Percentiles rank a stretch among this genome's conserved stretches.
Conservation (phyloP, 1,140 invertebrate species). For the Rhizoglyphus robini region DNA sequence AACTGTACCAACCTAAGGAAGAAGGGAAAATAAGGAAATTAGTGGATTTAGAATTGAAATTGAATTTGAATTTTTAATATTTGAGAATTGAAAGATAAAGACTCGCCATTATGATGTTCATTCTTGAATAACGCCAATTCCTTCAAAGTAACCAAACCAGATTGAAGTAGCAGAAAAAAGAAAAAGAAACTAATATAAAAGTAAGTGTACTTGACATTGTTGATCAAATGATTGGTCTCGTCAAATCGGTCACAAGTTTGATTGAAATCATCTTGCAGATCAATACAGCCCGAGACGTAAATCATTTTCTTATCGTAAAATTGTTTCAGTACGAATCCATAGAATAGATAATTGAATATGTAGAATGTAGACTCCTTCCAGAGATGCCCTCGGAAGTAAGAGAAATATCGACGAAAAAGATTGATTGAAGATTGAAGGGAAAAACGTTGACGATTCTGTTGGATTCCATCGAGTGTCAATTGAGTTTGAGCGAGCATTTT, state of each 20-base stretch:
- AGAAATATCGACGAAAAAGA: background rate
- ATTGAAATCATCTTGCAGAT: background rate
- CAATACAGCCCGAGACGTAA: background rate
- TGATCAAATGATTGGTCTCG: too few species aligned
- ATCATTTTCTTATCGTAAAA: background rate
- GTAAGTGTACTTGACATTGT: background rate
- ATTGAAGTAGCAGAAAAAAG: background rate
- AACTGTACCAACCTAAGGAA: conserved; percentile 2
- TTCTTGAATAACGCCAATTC: conserved; percentile 1
- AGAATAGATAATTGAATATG: background rate
- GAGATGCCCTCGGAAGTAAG: background rate
- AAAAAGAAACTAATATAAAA: background rate
- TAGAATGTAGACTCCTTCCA: background rate
- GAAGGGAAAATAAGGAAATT: background rate
- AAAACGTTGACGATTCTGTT: background rate
- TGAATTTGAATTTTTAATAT: too few species aligned
- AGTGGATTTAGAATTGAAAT: too few species aligned
- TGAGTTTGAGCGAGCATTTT: background rate
- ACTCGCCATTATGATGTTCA: conserved; percentile 16
- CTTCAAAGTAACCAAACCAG: background rate
- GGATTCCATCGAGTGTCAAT: background rate
- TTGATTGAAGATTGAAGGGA: too few species aligned
- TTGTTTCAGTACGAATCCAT: background rate
- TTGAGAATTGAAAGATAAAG: too few species aligned
- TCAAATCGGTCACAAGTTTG: background rate